A percentile compares a stretch with the other conserved stretches of the same genome.
Conservation (phyloP, 2,888 invertebrate species). For the Panopea generosa region DNA sequence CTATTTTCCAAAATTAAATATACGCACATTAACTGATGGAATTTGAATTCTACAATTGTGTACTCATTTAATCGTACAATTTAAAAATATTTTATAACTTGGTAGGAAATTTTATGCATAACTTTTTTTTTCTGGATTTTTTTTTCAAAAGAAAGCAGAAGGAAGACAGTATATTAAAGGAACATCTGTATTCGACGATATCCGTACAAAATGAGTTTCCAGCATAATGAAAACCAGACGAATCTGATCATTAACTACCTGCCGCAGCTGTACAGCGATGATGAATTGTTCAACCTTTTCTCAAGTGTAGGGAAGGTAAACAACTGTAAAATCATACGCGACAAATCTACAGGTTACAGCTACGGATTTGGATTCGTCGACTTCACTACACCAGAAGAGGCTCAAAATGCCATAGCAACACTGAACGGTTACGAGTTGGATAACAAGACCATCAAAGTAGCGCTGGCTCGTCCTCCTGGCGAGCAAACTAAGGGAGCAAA, state of each 20-base stretch:
- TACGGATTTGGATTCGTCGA: conserved; percentile 98
- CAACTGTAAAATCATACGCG: conserved; percentile 91
- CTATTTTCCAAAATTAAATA: no score
- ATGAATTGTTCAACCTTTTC: conserved; percentile 95
- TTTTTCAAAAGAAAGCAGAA: no score
- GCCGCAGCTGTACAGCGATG: conserved; percentile 96
- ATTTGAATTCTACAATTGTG: no score
- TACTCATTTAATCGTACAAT: no score
- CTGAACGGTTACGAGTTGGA: conserved; percentile 95
- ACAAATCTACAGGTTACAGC: conserved; percentile 93
- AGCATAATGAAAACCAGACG: conserved; percentile 85
- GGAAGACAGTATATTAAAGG: no score
- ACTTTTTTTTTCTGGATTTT: no score
- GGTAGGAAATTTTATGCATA: no score
- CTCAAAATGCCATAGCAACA: conserved; percentile 93
- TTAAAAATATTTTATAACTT: no score
- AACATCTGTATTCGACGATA: no score
- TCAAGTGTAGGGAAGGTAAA: conserved; percentile 94
- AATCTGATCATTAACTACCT: conserved; percentile 98
- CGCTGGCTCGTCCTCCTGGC: conserved; percentile 95
- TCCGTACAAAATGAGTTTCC: no score
- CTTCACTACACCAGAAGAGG: conserved; percentile 94
- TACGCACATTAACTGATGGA: no score
- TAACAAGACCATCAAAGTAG: conserved; percentile 97
- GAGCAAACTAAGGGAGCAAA: conserved; percentile 97